Evolutionary conservation across 2,797 vertebrate genomes (phyloP), one percentile per base, ranked within the genome.

Genomic region (Eurystomus glaucurus): DNA sequence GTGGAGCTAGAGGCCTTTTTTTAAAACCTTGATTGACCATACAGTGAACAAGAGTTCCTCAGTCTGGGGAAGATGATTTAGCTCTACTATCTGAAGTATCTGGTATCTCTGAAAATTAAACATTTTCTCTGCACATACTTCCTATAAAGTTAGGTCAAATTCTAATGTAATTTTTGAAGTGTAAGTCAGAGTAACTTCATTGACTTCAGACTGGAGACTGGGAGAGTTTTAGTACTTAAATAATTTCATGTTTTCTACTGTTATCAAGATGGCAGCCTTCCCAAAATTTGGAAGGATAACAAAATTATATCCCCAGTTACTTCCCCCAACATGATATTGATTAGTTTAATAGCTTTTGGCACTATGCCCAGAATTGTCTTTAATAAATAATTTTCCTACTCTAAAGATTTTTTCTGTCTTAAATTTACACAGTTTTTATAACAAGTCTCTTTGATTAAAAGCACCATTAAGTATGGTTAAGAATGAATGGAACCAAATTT

Each of bases 381-480:
- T 85, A 94, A 95, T 88, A 94, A 96, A 89, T 92, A 81, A 57
- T 92, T 89, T 95, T 95, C 41, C 45, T 90, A 17, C 13, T 72
- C 29, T 86, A 79, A 95, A 92, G 71, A 74, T 50, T 50, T 74
- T 90, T 80, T 65, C 58, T 91, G n/a, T 93, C 68, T 61, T 39
- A 28, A 92, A 68, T 95, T 94, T 87, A 80, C 84, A 50, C 35
- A 48, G 64, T 75, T 95, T 93, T 95, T 91, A 61, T 46, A 94
- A 92, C 71, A 92, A 88, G 45, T 58, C 17, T 74, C 48, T 95
- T 89, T 96, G 66, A 96, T 96, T 97, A 97, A 97, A 96, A 96
- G 85, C 81, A 57, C 84, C 90, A 91, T 95, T 93, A 90, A 90
- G 19, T 74, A 79, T 31, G 21, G 74, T 91, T 95, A 94, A 95